Base-by-base conservation (phyloP, 2,113 vertebrate species). In the Silurus asotus region DNA sequence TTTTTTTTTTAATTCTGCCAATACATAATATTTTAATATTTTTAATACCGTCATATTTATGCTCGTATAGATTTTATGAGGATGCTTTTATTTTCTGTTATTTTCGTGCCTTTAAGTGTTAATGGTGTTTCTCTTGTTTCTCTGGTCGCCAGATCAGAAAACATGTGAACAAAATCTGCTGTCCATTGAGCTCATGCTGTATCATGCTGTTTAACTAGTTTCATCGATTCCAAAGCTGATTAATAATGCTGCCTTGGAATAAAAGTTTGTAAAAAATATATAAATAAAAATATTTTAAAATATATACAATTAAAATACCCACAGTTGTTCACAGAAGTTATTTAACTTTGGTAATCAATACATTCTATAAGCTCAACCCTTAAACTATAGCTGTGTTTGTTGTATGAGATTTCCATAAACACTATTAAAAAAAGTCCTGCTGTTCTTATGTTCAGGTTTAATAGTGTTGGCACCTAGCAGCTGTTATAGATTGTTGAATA, bases 81-180 rank as follows among this genome's bases (percentile, higher is more conserved):
- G 37, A 37, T 37, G 37, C 37, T 37, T 37, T 37, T 37, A 37
- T 37, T 37, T 37, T 37, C 37, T 37, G 37, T 37, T 37, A 37
- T 37, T 37, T 37, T 37, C 8, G 19, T 69, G 37, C 17, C n/a
- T 5, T 55, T 59, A 83, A 15, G 53, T 20, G 13, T 6, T 1
- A 20, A 75, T 61, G 56, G 45, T 59, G 7, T 51, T 70, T 23
- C 53, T 69, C 55, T 74, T 81, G 48, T 74, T 74, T 74, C 4
- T 80, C 48, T 49, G 7, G 62, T 65, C 86, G 64, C 72, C 20
- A 64, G 55, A 65, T 72, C 70, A 25, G 45, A 62, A 28, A 75
- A 81, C 20, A 59, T 83, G 69, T 83, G 23, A 23, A 83, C 19
- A 45, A 23, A 74, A 17, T 56, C 2, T 58, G 17, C 59, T 11